Evolutionary conservation across 2,888 invertebrate genomes (phyloP), one percentile per base, ranked within the genome.

Genomic region (Xestoiulus laeticollis): DNA sequence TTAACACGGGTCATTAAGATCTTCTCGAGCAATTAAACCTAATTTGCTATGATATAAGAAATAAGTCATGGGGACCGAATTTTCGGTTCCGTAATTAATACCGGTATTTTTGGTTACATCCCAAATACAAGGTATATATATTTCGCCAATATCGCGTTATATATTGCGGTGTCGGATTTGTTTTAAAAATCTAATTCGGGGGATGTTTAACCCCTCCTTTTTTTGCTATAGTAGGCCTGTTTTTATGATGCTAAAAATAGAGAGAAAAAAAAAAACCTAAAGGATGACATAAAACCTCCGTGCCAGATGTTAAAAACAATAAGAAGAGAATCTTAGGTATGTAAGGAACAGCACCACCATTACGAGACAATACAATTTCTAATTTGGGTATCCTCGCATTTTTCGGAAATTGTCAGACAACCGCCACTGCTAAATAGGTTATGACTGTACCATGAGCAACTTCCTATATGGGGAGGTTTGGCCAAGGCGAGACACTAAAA

Each of bases 311-410:
- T 85, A 38, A 38, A 85, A 85, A 85, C 85, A 85, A 85, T 85
- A 85, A 85, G 85, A n/a, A 43, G 44, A 85, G 85, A 85, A 85
- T 85, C 43, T 85, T 85, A 85, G 44, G 85, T 44, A 85, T 85
- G 85, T 85, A 85, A 85, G 85, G 85, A 85, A 85, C 85, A 85
- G 85, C 43, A 85, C 44, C 85, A 85, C 85, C 38, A 85, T 85
- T 85, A 43, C 85, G 85, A 85, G 85, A 85, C 85, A 85, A 85
- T 85, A 44, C 85, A 43, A 44, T 85, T 85, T 85, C 85, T 85
- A 85, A 85, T 85, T 85, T 38, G 85, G 85, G 85, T 85, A 78
- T 78, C 78, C 78, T 26, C 30, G 78, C 78, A 78, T 78, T 78
- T 78, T 78, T 78, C 78, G 78, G 78, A 78, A 78, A 78, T 78